phyloP scores from a whole-genome alignment of 2,113 vertebrate genomes.

The Paramormyrops kingsleyae region DNA sequence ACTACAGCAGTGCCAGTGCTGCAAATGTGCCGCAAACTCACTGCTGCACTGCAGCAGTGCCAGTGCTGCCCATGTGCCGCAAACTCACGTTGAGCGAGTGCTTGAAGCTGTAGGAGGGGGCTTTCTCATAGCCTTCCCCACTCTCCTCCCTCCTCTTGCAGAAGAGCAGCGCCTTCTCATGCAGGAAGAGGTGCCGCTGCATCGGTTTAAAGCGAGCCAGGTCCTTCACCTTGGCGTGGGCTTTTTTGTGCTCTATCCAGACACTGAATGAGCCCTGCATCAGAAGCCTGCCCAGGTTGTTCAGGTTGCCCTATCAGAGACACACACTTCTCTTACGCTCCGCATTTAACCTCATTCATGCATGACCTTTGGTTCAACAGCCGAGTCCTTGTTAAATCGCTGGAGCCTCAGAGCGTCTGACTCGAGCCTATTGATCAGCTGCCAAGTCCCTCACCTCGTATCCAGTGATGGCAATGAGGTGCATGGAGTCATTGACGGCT shows the following conservation, averaged over 20 bases:
- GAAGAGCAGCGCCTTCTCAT: conserved; percentile 89
- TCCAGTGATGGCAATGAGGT: conserved; percentile 96
- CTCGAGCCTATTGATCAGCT: neutral
- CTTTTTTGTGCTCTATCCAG: conserved; percentile 95
- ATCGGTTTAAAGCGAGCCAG: conserved; percentile 95
- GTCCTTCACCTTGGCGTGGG: conserved; percentile 91
- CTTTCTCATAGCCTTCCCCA: conserved; percentile 95
- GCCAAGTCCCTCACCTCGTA: conserved; percentile 72
- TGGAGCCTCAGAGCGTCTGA: neutral
- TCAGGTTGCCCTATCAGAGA: conserved; percentile 74
- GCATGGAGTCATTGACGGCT: conserved; percentile 98
- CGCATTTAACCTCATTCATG: no score
- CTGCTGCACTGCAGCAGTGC: no score
- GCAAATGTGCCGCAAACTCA: no score
- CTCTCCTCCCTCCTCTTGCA: conserved; percentile 93
- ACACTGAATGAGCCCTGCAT: conserved; percentile 97
- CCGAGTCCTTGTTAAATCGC: neutral
- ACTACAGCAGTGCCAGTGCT: neutral
- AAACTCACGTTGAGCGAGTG: conserved; percentile 80
- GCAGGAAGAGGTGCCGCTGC: conserved; percentile 94
- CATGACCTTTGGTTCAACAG: neutral
- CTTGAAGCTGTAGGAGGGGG: conserved; percentile 96
- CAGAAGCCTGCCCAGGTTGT: conserved; percentile 83
- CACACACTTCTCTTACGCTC: neutral
- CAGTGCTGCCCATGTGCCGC: neutral